Evolutionary conservation across 2,797 vertebrate species (phyloP), one percentile per base, ranked within the genome.

Genomic region (Pelobates cultripes): DNA sequence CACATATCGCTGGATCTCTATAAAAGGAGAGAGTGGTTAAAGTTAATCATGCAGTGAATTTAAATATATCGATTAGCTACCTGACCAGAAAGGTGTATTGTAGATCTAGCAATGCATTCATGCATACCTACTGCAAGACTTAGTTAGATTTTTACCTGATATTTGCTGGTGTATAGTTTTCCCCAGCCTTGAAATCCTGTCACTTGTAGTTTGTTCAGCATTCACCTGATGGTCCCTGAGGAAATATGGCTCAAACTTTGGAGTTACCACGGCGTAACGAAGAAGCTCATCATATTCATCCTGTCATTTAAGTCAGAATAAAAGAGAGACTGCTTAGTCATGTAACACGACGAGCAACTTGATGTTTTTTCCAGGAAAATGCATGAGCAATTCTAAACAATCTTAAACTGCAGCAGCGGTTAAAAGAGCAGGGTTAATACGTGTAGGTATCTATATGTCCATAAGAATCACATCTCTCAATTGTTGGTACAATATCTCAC

Each of bases 251-350:
- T 95, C 94, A 87, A 92, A 86, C 80, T 91, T 96, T 0, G 94
- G 95, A 76, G 94, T 94, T 87, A 96, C 93, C 80, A 96, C 85
- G 87, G 96, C 91, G 42, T 94, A 95, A 79, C 85, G 93, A 78
- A 97, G 94, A 82, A 97, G 91, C 82, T 99, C 96, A 90, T 98
- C 97, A 88, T 96, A 98, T 84, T 97, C 97, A 87, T 97, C 96
- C 97, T 94, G 85, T 14, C 55, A 86, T 61, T 91, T 86, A 85
- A 53, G 42, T 5, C 47, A 60, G 5, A 61, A 88, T 41, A 70
- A 40, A 60, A 53, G 17, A 80, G 79, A 43, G 60, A 66, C 41
- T 78, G 51, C 53, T 82, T 77, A 82, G 66, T 40, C 69, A 15
- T 45, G 45, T 82, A 77, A 76, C 43, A 44, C 64, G 76, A 72